Evolutionary conservation across 2,888 invertebrate species (phyloP), one percentile per base, ranked within the genome.

Genomic region (Elegia similella): DNA sequence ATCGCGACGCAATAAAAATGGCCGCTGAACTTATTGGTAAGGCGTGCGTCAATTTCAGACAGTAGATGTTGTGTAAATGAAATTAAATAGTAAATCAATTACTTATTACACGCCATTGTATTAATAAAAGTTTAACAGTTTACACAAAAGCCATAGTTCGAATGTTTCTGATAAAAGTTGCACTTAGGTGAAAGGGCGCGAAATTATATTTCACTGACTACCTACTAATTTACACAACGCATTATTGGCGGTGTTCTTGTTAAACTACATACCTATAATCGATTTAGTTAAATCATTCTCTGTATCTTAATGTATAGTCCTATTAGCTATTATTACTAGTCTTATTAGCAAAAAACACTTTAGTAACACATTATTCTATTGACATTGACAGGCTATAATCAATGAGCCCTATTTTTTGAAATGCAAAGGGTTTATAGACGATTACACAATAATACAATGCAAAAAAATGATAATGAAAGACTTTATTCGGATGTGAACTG

Each of bases 1-100:
- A 85, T 87, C 89, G 83, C 87, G 87, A 88, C 89, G 89, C 88
- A 91, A 91, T 90, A 89, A 91, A 91, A 84, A 91, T 91, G 91
- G 91, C 90, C 90, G 90, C 88, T 88, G 70, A 81, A 38, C 38
- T 38, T 38, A 78, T 88, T 80, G 91, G 91, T 91, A 91, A 90
- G 90, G 90, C 90, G 88, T 86, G 89, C 88, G 88, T 88, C 88
- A 86, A 83, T 80, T 81, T 76, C 76, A 67, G 75, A 78, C 72
- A 76, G 73, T 73, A 48, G 48, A 48, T 76, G 72, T 73, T 71
- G 64, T 62, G 70, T 69, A 68, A 71, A 67, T 66, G 66, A 56
- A 71, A 63, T 63, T 59, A 68, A 65, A 57, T 61, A 58, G 59
- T 30, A 53, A 58, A 54, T 15, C n/a, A 44, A 50, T 29, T 7